Evolutionary conservation across 2,113 vertebrate genomes (phyloP).

Genomic region (Bubo blakistoni): DNA sequence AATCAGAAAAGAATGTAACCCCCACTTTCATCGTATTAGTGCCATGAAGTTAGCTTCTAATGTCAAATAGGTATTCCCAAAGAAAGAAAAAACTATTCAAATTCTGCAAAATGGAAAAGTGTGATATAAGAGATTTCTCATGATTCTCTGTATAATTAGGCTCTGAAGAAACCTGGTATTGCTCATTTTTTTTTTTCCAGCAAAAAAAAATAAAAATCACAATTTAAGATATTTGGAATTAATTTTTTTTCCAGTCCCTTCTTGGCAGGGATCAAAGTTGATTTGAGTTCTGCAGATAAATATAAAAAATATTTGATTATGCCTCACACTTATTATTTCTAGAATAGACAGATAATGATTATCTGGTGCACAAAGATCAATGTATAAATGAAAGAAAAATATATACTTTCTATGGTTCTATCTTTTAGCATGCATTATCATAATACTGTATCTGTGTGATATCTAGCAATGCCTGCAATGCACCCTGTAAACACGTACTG

Average conservation of each 20-base stretch:
- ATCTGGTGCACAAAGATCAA: background rate
- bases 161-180: background rate
- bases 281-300: background rate
- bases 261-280: background rate
- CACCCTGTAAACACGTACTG: background rate
- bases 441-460: rapidly evolving
- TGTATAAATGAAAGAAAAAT: background rate
- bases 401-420: background rate
- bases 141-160: background rate
- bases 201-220: background rate
- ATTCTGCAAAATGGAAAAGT: background rate
- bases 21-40: background rate
- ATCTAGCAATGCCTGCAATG: background rate
- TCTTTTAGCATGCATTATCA: background rate
- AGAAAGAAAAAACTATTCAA: background rate
- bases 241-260: background rate
- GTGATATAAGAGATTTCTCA: background rate
- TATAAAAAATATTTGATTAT: background rate
- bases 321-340: background rate
- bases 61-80: background rate
- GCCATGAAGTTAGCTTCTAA: background rate
- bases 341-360: background rate
- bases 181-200: background rate
- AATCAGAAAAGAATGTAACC: background rate
- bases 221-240: background rate